phyloP scores from a whole-genome alignment of 2,888 invertebrate genomes.

The Eretmocerus hayati region DNA sequence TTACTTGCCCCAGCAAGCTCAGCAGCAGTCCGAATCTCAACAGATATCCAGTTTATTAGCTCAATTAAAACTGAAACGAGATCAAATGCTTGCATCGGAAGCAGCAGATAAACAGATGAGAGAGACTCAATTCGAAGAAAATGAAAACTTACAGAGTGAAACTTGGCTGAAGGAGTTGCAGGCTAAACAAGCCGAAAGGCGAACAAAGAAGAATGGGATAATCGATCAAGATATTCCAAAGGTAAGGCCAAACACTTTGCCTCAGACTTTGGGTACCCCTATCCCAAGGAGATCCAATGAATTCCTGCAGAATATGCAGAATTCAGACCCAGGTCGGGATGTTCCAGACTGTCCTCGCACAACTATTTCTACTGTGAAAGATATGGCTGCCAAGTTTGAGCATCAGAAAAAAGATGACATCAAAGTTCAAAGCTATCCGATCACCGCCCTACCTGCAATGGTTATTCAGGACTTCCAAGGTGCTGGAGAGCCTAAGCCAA shows the following conservation, averaged over 20 bases:
- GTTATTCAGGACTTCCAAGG: constrained; percentile 24
- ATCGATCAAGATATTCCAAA: constrained; percentile 40
- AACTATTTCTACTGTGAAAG: constrained; percentile 55
- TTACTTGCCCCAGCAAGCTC: constrained; percentile 23
- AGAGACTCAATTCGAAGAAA: constrained; percentile 26
- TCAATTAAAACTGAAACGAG: constrained; percentile 45
- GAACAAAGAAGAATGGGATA: constrained; percentile 48
- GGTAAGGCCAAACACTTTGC: constrained; percentile 17
- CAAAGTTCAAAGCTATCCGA: constrained; percentile 27
- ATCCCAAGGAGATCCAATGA: constrained; percentile 39
- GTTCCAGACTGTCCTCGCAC: constrained; percentile 37
- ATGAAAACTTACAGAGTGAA: constrained; percentile 48
- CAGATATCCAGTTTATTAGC: constrained; percentile 39
- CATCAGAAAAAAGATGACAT: constrained; percentile 43
- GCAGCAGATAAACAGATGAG: constrained; percentile 27
- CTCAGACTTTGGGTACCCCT: constrained; percentile 23
- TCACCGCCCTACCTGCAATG: constrained; percentile 23
- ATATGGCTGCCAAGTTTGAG: constrained; percentile 79
- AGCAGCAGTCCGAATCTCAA: constrained; percentile 35
- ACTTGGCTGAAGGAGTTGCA: constrained; percentile 74
- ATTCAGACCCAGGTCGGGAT: constrained; percentile 33
- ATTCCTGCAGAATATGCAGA: constrained; percentile 37
- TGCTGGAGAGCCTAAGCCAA: constrained; percentile 22
- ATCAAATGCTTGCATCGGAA: constrained; percentile 42
- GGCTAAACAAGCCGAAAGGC: constrained; percentile 65